Evolutionary conservation across 2,113 vertebrate species (phyloP).

Genomic region (Puffinus mauretanicus): DNA sequence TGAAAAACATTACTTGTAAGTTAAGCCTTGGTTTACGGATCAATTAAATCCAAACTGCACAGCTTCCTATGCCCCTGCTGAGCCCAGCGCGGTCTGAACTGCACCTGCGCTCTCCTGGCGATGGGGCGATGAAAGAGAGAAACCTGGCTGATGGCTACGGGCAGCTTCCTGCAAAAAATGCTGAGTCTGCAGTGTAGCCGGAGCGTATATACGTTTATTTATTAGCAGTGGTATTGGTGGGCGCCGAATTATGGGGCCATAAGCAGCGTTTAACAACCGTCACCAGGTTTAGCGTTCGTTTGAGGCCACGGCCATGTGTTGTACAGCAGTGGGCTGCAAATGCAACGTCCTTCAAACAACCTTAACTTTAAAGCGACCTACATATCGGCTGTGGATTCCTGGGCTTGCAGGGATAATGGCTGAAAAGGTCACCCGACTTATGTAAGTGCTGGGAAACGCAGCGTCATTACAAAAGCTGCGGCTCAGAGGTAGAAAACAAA

Average conservation of each 20-base stretch:
- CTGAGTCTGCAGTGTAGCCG: not conserved
- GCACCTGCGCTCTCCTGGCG: not conserved
- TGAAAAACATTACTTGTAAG: not conserved
- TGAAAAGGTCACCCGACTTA: slow-evolving; percentile 26
- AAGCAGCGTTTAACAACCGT: not conserved
- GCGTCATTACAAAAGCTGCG: not conserved
- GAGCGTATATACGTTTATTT: not conserved
- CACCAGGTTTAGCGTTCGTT: not conserved
- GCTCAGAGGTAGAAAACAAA: not conserved
- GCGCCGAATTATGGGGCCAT: not conserved
- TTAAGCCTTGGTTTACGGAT: slow-evolving; percentile 1
- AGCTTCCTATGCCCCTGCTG: not conserved
- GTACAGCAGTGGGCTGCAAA: not conserved
- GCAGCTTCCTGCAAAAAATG: not conserved
- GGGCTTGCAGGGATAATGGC: not conserved
- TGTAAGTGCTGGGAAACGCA: not conserved
- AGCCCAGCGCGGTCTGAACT: not conserved
- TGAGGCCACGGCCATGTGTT: not conserved
- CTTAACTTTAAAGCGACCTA: not conserved
- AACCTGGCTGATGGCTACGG: not conserved
- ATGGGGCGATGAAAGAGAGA: not conserved
- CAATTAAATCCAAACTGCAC: not conserved
- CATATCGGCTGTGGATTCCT: not conserved
- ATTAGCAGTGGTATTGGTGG: not conserved
- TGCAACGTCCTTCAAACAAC: not conserved